Evolutionary conservation across 2,797 vertebrate genomes (phyloP).

Genomic region (Cetoscarus ocellatus): DNA sequence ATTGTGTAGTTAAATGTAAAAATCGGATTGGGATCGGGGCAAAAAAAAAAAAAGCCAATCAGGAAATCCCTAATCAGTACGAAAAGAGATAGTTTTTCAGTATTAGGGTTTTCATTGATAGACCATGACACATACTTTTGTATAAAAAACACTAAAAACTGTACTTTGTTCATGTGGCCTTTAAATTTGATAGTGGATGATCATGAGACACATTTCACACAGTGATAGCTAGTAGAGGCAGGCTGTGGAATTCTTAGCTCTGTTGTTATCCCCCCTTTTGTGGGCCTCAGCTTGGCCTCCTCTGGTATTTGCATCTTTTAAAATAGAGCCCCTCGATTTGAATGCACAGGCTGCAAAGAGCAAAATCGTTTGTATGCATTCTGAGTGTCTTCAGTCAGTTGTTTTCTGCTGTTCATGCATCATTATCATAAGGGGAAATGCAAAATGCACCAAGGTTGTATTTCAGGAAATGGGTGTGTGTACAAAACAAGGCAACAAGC

Average conservation of each 20-base stretch:
- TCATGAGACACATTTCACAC: slow-evolving; percentile 33
- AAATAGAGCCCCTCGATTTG: slow-evolving; percentile 63
- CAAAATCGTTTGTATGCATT: slow-evolving; percentile 2
- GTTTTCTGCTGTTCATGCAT: not conserved
- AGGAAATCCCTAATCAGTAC: too few relatives aligned
- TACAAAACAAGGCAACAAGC: not conserved
- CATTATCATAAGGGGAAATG: not conserved
- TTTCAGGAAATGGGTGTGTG: not conserved
- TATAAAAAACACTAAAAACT: too few relatives aligned
- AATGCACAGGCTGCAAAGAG: slow-evolving; percentile 26
- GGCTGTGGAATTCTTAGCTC: slow-evolving; percentile 48
- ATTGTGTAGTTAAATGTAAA: too few relatives aligned
- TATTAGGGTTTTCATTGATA: slow-evolving; percentile 1
- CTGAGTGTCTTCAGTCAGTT: not conserved
- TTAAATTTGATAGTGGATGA: too few relatives aligned
- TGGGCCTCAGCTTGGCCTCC: slow-evolving; percentile 63
- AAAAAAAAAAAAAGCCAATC: too few relatives aligned
- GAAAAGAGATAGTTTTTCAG: not conserved
- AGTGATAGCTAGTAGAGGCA: slow-evolving; percentile 34
- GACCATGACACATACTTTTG: slow-evolving; percentile 31
- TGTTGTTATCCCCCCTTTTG: slow-evolving; percentile 43
- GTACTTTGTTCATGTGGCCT: too few relatives aligned
- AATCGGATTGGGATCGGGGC: too few relatives aligned
- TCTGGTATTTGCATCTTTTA: slow-evolving; percentile 73
- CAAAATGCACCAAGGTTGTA: not conserved